Conservation (phyloP, 2,113 vertebrate species). For the Lontra canadensis region DNA sequence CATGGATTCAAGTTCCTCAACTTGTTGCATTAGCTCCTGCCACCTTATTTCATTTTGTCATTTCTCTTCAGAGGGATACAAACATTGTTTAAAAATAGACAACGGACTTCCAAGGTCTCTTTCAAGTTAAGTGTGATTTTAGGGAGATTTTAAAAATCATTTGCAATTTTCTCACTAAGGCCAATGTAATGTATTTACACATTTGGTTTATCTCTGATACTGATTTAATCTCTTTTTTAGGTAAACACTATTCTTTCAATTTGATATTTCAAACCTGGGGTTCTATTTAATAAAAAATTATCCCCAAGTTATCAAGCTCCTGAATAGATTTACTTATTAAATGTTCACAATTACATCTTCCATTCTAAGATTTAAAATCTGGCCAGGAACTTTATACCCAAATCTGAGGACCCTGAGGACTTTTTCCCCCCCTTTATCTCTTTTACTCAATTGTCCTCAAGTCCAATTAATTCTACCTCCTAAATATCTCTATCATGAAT, state of each 20-base stretch:
- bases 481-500: slow-evolving; percentile 18
- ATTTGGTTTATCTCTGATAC: slow-evolving; percentile 2
- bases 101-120: slow-evolving; percentile 1
- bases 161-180: slow-evolving; percentile 19
- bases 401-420: background rate
- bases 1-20: slow-evolving; percentile 17
- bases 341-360: background rate
- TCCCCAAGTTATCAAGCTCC: background rate
- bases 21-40: background rate
- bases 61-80: background rate
- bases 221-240: slow-evolving; percentile 20
- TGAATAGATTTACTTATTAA: slow-evolving; percentile 40
- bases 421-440: background rate
- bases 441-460: slow-evolving; percentile 36
- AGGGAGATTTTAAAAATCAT: background rate
- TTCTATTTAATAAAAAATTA: slow-evolving; percentile 20
- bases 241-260: slow-evolving; percentile 19
- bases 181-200: slow-evolving; percentile 17
- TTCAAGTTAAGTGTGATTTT: slow-evolving; percentile 31
- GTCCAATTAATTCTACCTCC: background rate
- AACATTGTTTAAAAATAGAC: slow-evolving; percentile 32
- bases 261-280: slow-evolving; percentile 13
- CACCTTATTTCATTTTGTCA: slow-evolving; percentile 1
- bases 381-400: background rate
- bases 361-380: slow-evolving; percentile 55